Conservation (phyloP, 2,113 vertebrate species). For the Oceanodroma tethys region DNA sequence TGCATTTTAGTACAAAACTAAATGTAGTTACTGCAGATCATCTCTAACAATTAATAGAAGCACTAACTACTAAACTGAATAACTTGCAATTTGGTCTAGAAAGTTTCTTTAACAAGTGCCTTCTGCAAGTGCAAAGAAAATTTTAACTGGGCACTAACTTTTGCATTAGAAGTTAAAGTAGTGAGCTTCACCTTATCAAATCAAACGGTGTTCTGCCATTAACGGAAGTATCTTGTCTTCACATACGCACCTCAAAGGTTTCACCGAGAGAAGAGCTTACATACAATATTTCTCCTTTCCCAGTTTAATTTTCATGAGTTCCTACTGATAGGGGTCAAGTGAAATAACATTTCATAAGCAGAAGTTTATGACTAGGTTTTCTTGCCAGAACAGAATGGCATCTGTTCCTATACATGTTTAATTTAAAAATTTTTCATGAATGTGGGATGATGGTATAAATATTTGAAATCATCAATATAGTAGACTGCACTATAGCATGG, state of each 20-base stretch:
- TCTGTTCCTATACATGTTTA: constrained; percentile 72
- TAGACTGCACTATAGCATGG: constrained; percentile 67
- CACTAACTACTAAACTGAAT: neutral
- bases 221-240: constrained; percentile 36
- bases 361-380: constrained; percentile 68
- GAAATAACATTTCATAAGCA: constrained; percentile 62
- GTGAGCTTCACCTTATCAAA: neutral
- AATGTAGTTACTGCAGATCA: neutral
- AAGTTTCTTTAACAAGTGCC: neutral
- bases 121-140: neutral
- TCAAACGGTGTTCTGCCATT: neutral
- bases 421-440: constrained; percentile 72
- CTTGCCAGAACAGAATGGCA: constrained; percentile 66
- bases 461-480: constrained; percentile 74
- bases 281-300: constrained; percentile 34
- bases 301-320: constrained; percentile 63
- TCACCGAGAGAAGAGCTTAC: constrained; percentile 25
- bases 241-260: constrained; percentile 38
- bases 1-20: neutral
- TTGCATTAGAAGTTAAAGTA: neutral
- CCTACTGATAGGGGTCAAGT: constrained; percentile 59
- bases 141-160: neutral
- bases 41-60: neutral
- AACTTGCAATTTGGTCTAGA: neutral
- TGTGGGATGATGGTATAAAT: constrained; percentile 72